Conservation (phyloP, 1,140 invertebrate species). For the Aphelenchoides avenae region DNA sequence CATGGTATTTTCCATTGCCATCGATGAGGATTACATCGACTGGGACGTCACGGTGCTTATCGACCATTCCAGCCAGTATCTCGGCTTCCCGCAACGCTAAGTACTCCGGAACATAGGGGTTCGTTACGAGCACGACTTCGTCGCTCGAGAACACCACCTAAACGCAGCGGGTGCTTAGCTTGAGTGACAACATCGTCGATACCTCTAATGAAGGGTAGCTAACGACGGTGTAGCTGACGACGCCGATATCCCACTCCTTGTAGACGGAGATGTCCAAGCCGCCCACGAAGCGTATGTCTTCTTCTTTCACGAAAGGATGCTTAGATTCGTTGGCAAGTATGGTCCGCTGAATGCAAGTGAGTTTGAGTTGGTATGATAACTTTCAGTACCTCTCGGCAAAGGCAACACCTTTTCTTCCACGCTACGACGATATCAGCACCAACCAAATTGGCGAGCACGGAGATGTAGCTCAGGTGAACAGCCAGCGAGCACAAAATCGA, state of each 20-base stretch:
- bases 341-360: background rate
- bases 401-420: slow-evolving; percentile 15
- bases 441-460: slow-evolving; percentile 21
- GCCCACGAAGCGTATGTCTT: slow-evolving; percentile 19
- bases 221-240: slow-evolving; percentile 25
- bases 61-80: slow-evolving; percentile 18
- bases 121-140: slow-evolving; percentile 21
- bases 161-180: background rate
- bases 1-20: slow-evolving; percentile 39
- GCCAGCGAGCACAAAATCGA: slow-evolving; percentile 30
- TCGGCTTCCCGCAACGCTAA: slow-evolving; percentile 32
- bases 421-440: slow-evolving; percentile 10
- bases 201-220: slow-evolving; percentile 27
- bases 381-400: slow-evolving; percentile 20
- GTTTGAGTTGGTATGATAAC: background rate
- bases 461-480: slow-evolving; percentile 17
- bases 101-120: slow-evolving; percentile 33
- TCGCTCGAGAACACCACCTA: slow-evolving; percentile 27
- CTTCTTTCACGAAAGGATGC: slow-evolving; percentile 5
- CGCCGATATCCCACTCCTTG: slow-evolving; percentile 13
- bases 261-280: slow-evolving; percentile 34
- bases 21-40: slow-evolving; percentile 36
- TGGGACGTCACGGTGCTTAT: slow-evolving; percentile 1
- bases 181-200: background rate
- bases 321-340: background rate